Evolutionary conservation across 2,113 vertebrate species (phyloP), one percentile per base, ranked within the genome.

Genomic region (Misgurnus anguillicaudatus): DNA sequence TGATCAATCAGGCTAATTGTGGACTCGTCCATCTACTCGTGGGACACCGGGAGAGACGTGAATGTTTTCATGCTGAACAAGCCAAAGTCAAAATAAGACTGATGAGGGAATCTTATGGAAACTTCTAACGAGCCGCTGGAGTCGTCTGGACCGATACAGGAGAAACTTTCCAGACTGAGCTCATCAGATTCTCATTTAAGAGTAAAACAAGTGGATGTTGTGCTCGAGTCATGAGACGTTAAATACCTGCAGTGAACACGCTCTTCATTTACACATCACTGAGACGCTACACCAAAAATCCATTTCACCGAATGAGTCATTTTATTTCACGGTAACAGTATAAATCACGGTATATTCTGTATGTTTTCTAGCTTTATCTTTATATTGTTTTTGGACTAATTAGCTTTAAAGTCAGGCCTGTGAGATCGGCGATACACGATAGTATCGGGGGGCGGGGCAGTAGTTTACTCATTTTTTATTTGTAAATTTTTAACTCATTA

Each of bases 1-100:
- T 75, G 57, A 85, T 85, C 84, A 71, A 83, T 85, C 84, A 82
- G 75, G 69, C 77, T 85, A 85, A 85, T 85, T 83, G 81, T 70
- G 48, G 17, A 41, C 80, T 38, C 9, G 39, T 70, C 58, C 73
- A 16, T 69, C 64, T 13, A 77, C 82, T 10, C 76, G 47, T 14
- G 77, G 51, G 76, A 82, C 53, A n/a, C 4, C 10, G 13, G 64
- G 31, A n/a, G 70, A 58, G n/a, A 31, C n/a, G 45, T 14, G 55
- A 42, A 31, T 70, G 78, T 67, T 71, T 73, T 51, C 5, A 61
- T 53, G 64, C 39, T 31, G 48, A 75, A 75, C 60, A 57, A 75
- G 72, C 65, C 73, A 5, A 10, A 42, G 47, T 75, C 57, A n/a
- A 70, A 64, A 45, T 63, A 75, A 73, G 78, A 80, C 41, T 38